phyloP scores from a whole-genome alignment of 2,797 vertebrate species.

The Lindbergichthys nudifrons region DNA sequence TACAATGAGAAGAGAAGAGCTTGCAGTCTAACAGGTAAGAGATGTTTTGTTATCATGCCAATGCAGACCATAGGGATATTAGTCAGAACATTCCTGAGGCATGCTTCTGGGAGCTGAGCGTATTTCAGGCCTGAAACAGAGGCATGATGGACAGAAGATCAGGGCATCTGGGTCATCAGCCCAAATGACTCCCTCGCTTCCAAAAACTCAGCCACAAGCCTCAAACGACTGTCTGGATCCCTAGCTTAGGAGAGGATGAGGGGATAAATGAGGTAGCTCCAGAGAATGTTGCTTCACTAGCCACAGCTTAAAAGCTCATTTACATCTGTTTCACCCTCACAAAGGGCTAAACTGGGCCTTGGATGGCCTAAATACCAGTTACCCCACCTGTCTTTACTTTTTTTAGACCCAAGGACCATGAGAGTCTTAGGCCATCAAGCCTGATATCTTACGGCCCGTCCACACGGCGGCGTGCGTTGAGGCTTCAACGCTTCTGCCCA shows the following conservation, averaged over 20 bases:
- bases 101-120: conserved; percentile 51
- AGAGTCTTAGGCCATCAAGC: conserved; percentile 16
- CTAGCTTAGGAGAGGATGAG: conserved; percentile 74
- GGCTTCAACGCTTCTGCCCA: too few species aligned
- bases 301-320: conserved; percentile 79
- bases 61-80: conserved; percentile 49
- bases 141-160: conserved; percentile 65
- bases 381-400: conserved; percentile 67
- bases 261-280: conserved; percentile 74
- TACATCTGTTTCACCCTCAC: conserved; percentile 72
- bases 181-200: conserved; percentile 54
- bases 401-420: conserved; percentile 23
- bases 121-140: conserved; percentile 65
- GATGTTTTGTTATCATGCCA: conserved; percentile 52
- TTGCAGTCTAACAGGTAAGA: conserved; percentile 37
- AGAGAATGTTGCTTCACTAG: conserved; percentile 69
- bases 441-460: conserved; percentile 43
- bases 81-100: conserved; percentile 60
- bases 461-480: too few species aligned
- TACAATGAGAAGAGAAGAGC: conserved; percentile 9
- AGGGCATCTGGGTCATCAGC: conserved; percentile 59
- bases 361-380: conserved; percentile 66
- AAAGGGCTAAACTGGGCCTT: conserved; percentile 57
- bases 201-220: conserved; percentile 60
- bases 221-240: conserved; percentile 67